Evolutionary conservation across 2,113 vertebrate genomes (phyloP).

Genomic region (Oncorhynchus nerka): DNA sequence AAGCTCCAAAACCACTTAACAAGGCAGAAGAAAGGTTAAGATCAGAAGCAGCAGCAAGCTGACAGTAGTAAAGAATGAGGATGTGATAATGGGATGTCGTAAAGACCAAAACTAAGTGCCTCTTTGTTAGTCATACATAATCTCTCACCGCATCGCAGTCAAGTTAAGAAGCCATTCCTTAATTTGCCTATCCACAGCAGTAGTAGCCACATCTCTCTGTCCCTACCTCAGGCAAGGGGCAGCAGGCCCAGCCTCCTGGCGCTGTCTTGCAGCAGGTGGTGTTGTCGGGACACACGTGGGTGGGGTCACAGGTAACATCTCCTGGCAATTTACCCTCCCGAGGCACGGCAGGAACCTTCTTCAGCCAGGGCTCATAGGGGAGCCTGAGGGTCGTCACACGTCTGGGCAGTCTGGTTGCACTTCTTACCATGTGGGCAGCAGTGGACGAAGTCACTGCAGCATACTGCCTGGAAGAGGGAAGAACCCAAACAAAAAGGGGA

Average conservation of each 20-base stretch:
- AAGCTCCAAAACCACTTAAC: not conserved
- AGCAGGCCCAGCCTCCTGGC: constrained; percentile 59
- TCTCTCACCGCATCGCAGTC: not conserved
- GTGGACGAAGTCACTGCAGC: constrained; percentile 59
- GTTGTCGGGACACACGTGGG: constrained; percentile 56
- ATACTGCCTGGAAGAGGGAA: constrained; percentile 61
- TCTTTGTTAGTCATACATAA: not conserved
- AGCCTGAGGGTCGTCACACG: not conserved
- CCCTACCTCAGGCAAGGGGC: constrained; percentile 39
- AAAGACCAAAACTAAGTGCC: not conserved
- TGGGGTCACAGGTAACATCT: constrained; percentile 53
- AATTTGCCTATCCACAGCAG: not conserved
- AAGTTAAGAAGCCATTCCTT: not conserved
- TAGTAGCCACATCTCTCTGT: not conserved
- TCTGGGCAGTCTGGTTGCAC: constrained; percentile 3
- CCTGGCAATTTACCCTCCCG: not conserved
- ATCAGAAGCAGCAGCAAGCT: not conserved
- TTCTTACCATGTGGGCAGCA: constrained; percentile 59
- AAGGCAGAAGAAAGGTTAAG: not conserved
- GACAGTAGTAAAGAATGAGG: not conserved
- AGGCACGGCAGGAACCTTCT: constrained; percentile 52
- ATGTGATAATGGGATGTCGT: too few species aligned
- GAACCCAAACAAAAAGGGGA: not conserved
- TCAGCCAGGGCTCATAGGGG: constrained; percentile 36
- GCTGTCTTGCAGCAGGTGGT: constrained; percentile 70